Evolutionary conservation across 2,888 invertebrate species (phyloP), one percentile per base, ranked within the genome.

Genomic region (Agrilus mali): DNA sequence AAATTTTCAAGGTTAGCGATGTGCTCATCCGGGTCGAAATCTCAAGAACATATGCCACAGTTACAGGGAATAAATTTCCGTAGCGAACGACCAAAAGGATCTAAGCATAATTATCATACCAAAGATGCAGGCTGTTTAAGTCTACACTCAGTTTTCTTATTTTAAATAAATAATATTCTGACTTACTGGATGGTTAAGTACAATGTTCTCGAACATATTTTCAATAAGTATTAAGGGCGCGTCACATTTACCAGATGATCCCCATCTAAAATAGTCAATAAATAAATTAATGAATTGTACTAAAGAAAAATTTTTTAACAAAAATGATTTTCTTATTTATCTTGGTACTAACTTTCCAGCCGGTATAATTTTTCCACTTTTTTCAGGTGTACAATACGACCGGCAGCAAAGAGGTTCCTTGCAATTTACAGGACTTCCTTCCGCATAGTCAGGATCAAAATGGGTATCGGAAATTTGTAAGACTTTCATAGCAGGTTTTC

Each of bases 381-480:
- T 78, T 45, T 73, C 65, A 6, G 85, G 79, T 0, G 88, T 89
- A 59, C 80, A 88, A 27, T 85, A 83, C 22, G 79, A 69, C 12
- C 89, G 75, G 63, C 97, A 97, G 63, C 96, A 97, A 4, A 96
- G 71, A 0, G 96, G 96, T 63, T 96, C 90, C 53, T 85, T 84
- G 63, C 96, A 97, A 50, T 90, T 86, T 2, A 93, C 89, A 60
- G 90, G 88, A 5, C 87, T 76, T 52, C 85, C 89, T 70, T 83
- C 85, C 36, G 78, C 77, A 61, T 97, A 97, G 55, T 87, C 84
- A 0, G 89, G 88, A 69, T 97, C 96, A 57, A 85, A 86, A 66
- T 97, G 97, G 0, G 95, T 90, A 63, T 97, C 97, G 1, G 94
- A 90, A 52, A 97, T 75, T 59, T 97, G 96, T 8, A 97, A 73